Evolutionary conservation across 2,888 invertebrate species (phyloP), one percentile per base, ranked within the genome.

Genomic region (Alviniconcha strummeri): DNA sequence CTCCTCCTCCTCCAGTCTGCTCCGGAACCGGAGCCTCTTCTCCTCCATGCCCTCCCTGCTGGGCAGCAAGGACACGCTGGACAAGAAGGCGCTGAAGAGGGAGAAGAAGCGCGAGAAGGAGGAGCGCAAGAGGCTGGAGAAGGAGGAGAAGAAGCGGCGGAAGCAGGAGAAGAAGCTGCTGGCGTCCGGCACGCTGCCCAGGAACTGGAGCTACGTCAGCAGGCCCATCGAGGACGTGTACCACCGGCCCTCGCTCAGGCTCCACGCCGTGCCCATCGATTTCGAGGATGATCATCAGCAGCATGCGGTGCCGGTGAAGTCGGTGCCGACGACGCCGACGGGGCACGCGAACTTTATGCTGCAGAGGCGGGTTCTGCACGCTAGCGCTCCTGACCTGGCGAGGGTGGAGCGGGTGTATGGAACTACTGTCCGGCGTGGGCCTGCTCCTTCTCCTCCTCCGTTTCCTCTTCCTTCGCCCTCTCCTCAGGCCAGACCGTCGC

Each of bases 391-490:
- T n/a, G 91, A 91, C 80, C 83, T 91, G 75, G 83, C 87, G 15
- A 82, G 91, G 36, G 76, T 92, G 76, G 90, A 90, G 83, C 89
- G 90, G 83, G 88, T 91, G 4, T 91, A 92, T 83, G 91, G 91
- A 19, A 88, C 89, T 57, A 87, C 89, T 52, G 72, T 78, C 19
- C 69, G 87, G 55, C 84, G 82, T 13, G 78, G 74, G 3, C 67
- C 74, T 7, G 15, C 60, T 55, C 80, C 67, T 17, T 67, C 54
- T 11, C 36, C 67, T 17, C 80, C 54, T 11, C 36, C 36, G 36
- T 36, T 36, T 36, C 36, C 36, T 36, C 36, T 36, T 36, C 36
- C 36, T 36, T 36, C 36, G 0, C 36, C 36, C 36, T 36, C 36
- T 36, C 36, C 36, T 36, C 36, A 36, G 36, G 11, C 64, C n/a